phyloP scores from a whole-genome alignment of 2,888 invertebrate genomes.

The Tetranychus piercei region DNA sequence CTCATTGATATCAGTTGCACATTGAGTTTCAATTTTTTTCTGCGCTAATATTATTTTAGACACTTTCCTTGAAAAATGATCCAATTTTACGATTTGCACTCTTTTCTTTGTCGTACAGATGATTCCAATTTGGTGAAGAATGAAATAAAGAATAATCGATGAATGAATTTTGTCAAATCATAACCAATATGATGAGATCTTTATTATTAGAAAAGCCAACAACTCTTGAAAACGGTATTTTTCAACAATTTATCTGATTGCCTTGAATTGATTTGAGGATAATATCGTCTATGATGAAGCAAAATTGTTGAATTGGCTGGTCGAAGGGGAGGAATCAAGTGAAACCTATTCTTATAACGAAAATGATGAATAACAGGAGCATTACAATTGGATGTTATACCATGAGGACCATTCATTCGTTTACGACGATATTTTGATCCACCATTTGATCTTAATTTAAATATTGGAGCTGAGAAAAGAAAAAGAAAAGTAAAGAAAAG shows the following conservation, averaged over 20 bases:
- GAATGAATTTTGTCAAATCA: background rate
- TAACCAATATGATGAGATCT: background rate
- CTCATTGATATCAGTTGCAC: no score
- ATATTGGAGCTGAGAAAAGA: background rate
- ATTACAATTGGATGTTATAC: background rate
- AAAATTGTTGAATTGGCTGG: background rate
- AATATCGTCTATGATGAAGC: slow-evolving; percentile 5
- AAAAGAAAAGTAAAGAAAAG: background rate
- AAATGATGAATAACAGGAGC: slow-evolving; percentile 6
- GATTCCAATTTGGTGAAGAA: no score
- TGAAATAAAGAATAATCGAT: no score
- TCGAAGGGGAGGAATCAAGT: slow-evolving; percentile 9
- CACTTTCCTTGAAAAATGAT: no score
- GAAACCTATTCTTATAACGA: slow-evolving; percentile 9
- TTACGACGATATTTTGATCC: background rate
- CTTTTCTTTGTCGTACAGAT: no score
- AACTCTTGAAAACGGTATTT: background rate
- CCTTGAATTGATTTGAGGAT: background rate
- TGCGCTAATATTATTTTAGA: no score
- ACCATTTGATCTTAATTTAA: background rate
- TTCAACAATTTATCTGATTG: slow-evolving; percentile 5
- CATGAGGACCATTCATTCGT: background rate
- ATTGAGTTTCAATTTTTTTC: no score
- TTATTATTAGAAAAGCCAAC: slow-evolving; percentile 7
- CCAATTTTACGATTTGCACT: no score